phyloP scores from a whole-genome alignment of 2,113 vertebrate species.

The Elephantulus edwardii region DNA sequence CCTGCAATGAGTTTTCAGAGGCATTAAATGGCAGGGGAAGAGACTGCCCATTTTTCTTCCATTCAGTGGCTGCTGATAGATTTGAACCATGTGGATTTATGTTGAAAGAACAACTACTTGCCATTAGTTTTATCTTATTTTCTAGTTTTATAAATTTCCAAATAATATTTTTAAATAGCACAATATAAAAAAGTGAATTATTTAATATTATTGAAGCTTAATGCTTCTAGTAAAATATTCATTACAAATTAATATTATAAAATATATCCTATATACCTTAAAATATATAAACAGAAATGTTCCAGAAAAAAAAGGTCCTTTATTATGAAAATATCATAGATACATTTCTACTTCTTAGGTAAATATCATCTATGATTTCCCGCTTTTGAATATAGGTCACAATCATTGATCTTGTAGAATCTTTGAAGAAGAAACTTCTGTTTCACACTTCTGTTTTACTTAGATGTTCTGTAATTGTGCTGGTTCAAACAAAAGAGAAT shows the following conservation, averaged over 20 bases:
- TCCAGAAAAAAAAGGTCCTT: constrained; percentile 21
- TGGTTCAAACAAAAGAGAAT: constrained; percentile 37
- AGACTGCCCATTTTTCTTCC: no score
- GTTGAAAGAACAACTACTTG: no score
- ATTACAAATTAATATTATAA: not conserved
- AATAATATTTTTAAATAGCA: not conserved
- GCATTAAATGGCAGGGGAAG: no score
- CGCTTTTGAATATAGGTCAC: not conserved
- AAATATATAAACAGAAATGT: constrained; percentile 30
- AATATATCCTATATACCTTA: not conserved
- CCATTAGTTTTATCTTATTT: constrained; percentile 4
- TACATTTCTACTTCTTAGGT: not conserved
- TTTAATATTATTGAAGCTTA: not conserved
- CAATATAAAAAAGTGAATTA: not conserved
- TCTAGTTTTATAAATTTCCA: not conserved
- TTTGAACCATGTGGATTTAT: no score
- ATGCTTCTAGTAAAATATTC: not conserved
- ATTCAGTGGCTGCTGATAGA: no score
- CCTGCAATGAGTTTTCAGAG: no score
- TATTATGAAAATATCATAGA: constrained; percentile 48
- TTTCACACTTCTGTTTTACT: not conserved
- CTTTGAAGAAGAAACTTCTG: not conserved
- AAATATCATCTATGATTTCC: constrained; percentile 5
- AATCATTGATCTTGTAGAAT: not conserved
- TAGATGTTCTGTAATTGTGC: not conserved